Evolutionary conservation across 2,797 vertebrate species (phyloP).

Genomic region (Champsocephalus gunnari): DNA sequence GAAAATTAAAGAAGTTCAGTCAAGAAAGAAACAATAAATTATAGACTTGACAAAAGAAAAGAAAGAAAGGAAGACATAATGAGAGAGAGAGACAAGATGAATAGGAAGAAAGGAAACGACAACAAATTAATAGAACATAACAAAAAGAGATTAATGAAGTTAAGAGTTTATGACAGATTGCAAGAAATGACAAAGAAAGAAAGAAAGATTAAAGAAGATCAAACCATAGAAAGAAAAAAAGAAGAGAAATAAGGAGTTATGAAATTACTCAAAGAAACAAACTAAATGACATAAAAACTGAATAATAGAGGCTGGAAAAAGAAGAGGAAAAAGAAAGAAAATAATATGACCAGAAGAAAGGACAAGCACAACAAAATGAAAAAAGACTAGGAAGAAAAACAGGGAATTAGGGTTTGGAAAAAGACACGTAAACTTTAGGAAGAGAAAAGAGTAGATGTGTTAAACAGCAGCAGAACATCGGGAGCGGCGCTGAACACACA

Average conservation of each 20-base stretch:
- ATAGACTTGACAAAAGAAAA: neutral
- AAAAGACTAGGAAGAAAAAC: neutral
- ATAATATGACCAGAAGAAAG: neutral
- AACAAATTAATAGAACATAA: neutral
- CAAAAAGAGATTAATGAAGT: neutral
- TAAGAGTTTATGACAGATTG: neutral
- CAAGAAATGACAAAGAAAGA: neutral
- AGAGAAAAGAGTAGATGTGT: slow-evolving; percentile 1
- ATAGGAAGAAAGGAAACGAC: neutral
- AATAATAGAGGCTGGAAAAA: neutral
- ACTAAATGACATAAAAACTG: neutral
- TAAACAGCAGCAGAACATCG: slow-evolving; percentile 13
- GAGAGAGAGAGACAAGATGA: neutral
- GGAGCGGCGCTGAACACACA: slow-evolving; percentile 33
- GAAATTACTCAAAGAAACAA: neutral
- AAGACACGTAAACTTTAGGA: neutral
- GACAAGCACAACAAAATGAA: neutral
- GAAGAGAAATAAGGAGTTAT: neutral
- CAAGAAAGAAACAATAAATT: neutral
- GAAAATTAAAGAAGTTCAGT: slow-evolving; percentile 25
- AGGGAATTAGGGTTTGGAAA: neutral
- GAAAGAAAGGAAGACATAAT: slow-evolving; percentile 4
- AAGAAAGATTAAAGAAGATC: neutral
- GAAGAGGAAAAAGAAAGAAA: neutral
- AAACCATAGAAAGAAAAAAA: neutral